Base-by-base conservation (phyloP, 1,140 invertebrate genomes). In the Drosophila quadrilineata region DNA sequence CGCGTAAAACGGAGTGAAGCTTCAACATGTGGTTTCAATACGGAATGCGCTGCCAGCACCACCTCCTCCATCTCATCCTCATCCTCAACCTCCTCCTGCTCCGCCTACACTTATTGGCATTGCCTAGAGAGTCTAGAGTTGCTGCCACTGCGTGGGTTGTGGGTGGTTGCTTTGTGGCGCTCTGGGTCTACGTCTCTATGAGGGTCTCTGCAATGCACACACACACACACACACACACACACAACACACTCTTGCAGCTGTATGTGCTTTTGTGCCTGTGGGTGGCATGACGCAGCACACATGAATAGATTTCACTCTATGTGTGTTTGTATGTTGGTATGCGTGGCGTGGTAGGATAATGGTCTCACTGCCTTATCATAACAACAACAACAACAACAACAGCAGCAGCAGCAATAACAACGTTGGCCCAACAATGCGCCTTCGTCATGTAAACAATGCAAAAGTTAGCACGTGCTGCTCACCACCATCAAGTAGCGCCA, bases 381-480 rank as follows among this genome's bases (percentile, higher is more conserved):
- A 43, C 52, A 35, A 24, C 19, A 50, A 36, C 54, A 49, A 31
- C 16, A 49, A 24, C 26, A 57, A 46, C 41, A 46, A 43, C 28
- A 57, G 14, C 19, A 53, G 22, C 46, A 24, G 26, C 21, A 50
- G 12, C 26, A 71, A 53, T 17, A n/a, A n/a, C n/a, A n/a, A n/a
- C n/a, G n/a, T n/a, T n/a, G n/a, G n/a, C n/a, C n/a, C n/a, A 66
- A 70, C 38, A 62, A 52, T 59, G 58, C 38, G 60, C 64, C 63
- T 58, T 69, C 50, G 58, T 62, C 73, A 77, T 85, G 77, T 84
- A 84, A 84, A 84, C 77, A 84, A 85, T 84, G 74, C 73, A 77
- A 60, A 84, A 77, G 60, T 84, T 84, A n/a, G 69, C 79, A 84
- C 77, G 77, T 84, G 77, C 73, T 84, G 36, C 48, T 52, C 35